Base-by-base conservation (phyloP, 2,113 vertebrate species). In the Cyanocitta stelleri region DNA sequence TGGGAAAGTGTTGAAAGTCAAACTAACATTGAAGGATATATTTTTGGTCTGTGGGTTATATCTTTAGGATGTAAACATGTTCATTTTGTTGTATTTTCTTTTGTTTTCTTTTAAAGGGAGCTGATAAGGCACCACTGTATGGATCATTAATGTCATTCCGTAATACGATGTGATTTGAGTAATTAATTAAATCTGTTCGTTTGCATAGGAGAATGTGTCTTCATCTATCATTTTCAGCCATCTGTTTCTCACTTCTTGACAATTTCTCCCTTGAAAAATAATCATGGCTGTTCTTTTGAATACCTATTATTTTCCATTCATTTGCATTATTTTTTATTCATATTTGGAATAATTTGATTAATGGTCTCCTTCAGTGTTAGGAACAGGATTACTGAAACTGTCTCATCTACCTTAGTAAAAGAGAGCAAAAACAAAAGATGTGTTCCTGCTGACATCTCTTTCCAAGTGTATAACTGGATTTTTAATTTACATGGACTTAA, bases 191-290 rank as follows among this genome's bases (percentile, higher is more conserved):
- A 64, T 87, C 59, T 80, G 56, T 92, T 97, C 67, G 62, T 96
- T 91, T 93, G 86, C 82, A 86, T 72, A 95, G 49, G 66, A 85
- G 55, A 92, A 83, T 37, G 32, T 76, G 73, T 82, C 67, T 96
- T 82, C 78, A 81, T 95, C 54, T 85, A 84, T 77, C 64, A 52
- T 83, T 95, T 93, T 87, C 64, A 93, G 81, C 95, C 91, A 90
- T 96, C 97, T 97, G 90, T 91, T 97, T 93, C 92, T 95, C 63
- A 32, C 46, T 90, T 86, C 89, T 97, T 96, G 82, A 85, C 89
- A 88, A n/a, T 95, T 95, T 91, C 79, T 92, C 87, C 56, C 52
- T n/a, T 84, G 75, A 95, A 91, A 91, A 96, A 85, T 76, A 94
- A 92, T 93, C 66, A 49, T 52, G 54, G 90, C 92, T 95, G 69